phyloP scores from a whole-genome alignment of 1,140 invertebrate species.

The Araneus ventricosus region DNA sequence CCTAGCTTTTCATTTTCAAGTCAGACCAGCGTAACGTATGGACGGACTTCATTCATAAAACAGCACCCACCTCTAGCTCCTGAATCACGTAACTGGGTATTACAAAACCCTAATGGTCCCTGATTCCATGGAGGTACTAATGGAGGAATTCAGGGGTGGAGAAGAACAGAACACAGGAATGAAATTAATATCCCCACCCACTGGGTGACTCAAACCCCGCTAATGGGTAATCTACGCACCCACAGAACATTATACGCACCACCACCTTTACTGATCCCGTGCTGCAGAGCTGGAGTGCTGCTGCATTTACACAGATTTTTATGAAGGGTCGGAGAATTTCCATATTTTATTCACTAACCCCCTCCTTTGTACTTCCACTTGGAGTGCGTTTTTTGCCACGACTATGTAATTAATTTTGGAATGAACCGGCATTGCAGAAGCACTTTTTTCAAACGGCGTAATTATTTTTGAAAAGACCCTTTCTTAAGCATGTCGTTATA shows the following conservation, averaged over 20 bases:
- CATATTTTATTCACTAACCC: too few species aligned
- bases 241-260: neutral
- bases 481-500: too few species aligned
- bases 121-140: neutral
- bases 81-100: neutral
- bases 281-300: neutral
- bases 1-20: neutral
- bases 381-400: too few species aligned
- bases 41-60: neutral
- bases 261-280: neutral
- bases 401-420: too few species aligned
- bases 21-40: neutral
- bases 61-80: neutral
- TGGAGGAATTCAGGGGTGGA: neutral
- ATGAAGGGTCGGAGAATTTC: too few species aligned
- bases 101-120: neutral
- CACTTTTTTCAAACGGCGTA: too few species aligned
- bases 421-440: too few species aligned
- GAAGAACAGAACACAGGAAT: conserved; percentile 12
- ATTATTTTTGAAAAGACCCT: too few species aligned
- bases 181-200: conserved; percentile 25
- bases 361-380: too few species aligned
- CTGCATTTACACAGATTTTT: too few species aligned
- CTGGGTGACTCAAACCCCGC: neutral
- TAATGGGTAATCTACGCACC: conserved; percentile 9